Evolutionary conservation across 2,888 invertebrate genomes (phyloP).

Genomic region (Linnaemya vulpina): DNA sequence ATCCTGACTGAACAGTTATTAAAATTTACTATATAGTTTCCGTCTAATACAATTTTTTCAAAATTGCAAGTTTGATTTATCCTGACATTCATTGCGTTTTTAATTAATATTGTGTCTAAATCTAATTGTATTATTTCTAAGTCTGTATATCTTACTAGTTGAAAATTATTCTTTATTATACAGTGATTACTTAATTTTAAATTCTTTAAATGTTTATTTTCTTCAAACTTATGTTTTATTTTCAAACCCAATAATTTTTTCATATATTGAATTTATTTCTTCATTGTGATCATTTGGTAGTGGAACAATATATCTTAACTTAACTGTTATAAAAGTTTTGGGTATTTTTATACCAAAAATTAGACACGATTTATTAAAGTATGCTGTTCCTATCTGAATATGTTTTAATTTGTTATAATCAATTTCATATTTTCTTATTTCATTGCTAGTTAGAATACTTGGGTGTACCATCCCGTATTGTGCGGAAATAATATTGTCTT

Average conservation of each 20-base stretch:
- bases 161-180: constrained; percentile 31
- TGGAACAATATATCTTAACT: background rate
- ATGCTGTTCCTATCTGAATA: constrained; percentile 13
- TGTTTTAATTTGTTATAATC: constrained; percentile 8
- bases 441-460: constrained; percentile 3
- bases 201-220: constrained; percentile 13
- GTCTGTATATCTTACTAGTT: constrained; percentile 27
- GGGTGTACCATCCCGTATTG: constrained; percentile 7
- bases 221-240: too few relatives aligned
- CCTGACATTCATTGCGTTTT: background rate
- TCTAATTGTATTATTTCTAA: constrained; percentile 34
- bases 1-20: background rate
- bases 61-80: constrained; percentile 20
- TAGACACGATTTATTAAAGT: background rate
- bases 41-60: background rate
- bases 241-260: background rate
- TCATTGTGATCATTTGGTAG: background rate
- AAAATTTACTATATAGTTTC: constrained; percentile 18
- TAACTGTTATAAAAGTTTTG: background rate
- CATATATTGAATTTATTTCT: background rate
- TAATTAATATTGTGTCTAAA: too few relatives aligned
- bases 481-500: constrained; percentile 21
- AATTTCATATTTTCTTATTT: constrained; percentile 15
- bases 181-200: constrained; percentile 32
- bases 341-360: constrained; percentile 5